phyloP scores from a whole-genome alignment of 2,797 vertebrate species.

The Anguilla pacifica region DNA sequence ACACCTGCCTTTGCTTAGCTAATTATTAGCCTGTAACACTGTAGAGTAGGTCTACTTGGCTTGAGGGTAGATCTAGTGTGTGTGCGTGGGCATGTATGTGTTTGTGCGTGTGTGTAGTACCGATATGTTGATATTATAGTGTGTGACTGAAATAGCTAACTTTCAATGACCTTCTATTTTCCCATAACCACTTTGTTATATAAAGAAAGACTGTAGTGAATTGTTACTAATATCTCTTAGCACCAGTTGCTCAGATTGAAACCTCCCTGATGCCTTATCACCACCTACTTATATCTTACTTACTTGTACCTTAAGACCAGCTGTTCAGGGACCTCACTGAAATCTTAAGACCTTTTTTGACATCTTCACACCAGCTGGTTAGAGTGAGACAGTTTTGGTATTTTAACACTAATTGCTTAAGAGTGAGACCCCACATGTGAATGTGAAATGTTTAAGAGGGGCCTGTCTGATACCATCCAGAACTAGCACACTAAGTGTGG shows the following conservation, averaged over 20 bases:
- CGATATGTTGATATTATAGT: not conserved
- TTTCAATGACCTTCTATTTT: not conserved
- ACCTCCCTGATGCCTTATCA: no score
- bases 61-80: conserved; percentile 5
- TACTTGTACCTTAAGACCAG: no score
- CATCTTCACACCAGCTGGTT: not conserved
- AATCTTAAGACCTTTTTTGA: not conserved
- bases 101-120: not conserved
- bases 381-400: not conserved
- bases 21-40: not conserved
- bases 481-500: not conserved
- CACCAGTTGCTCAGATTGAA: no score
- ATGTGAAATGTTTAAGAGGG: not conserved
- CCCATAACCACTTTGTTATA: not conserved
- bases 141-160: not conserved
- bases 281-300: no score
- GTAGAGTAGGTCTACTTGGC: not conserved
- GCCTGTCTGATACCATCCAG: not conserved
- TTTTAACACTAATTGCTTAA: not conserved
- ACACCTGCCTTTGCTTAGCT: not conserved
- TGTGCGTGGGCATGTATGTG: not conserved
- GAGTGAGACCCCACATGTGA: no score
- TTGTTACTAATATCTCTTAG: no score
- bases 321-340: not conserved
- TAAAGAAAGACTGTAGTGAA: not conserved